Percentiles rank a stretch among this genome's conserved stretches.
Evolutionary conservation across 1,140 invertebrate genomes (phyloP).

Genomic region (Nautilus pompilius): DNA sequence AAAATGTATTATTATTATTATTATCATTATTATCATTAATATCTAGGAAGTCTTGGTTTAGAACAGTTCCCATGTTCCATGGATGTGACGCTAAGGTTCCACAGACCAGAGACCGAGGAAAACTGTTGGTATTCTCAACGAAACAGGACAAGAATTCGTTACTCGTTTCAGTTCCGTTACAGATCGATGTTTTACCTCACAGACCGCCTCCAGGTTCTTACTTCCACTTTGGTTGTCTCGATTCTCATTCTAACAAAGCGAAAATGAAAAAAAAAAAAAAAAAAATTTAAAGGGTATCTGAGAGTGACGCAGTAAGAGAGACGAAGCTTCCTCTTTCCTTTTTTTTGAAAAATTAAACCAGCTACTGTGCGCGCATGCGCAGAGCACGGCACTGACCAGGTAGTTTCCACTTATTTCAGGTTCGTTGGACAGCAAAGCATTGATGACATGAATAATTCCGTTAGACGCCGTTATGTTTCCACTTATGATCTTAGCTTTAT

Average conservation of each 20-base stretch:
- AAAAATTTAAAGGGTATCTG: background rate
- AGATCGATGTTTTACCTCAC: slow-evolving; percentile 6
- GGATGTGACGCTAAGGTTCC: no score
- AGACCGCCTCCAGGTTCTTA: slow-evolving; percentile 28
- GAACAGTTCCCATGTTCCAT: no score
- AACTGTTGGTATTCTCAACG: no score
- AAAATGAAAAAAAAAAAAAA: slow-evolving; percentile 21
- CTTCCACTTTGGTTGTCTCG: slow-evolving; percentile 32
- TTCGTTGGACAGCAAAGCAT: slow-evolving; percentile 30
- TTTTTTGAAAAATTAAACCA: no score
- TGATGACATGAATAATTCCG: slow-evolving; percentile 46
- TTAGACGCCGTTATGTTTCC: slow-evolving; percentile 39
- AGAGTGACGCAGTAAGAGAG: background rate
- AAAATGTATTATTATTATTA: no score
- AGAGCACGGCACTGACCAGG: slow-evolving; percentile 19
- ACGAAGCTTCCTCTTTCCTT: background rate
- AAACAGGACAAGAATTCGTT: background rate
- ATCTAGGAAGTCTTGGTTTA: no score
- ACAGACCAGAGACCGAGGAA: background rate
- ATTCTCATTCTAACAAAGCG: slow-evolving; percentile 24
- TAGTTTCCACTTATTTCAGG: slow-evolving; percentile 26
- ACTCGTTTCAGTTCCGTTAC: background rate
- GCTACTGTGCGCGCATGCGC: no score
- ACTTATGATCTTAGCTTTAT: slow-evolving; percentile 28
- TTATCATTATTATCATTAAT: no score